Evolutionary conservation across 2,797 vertebrate species (phyloP).

Genomic region (Falco biarmicus): DNA sequence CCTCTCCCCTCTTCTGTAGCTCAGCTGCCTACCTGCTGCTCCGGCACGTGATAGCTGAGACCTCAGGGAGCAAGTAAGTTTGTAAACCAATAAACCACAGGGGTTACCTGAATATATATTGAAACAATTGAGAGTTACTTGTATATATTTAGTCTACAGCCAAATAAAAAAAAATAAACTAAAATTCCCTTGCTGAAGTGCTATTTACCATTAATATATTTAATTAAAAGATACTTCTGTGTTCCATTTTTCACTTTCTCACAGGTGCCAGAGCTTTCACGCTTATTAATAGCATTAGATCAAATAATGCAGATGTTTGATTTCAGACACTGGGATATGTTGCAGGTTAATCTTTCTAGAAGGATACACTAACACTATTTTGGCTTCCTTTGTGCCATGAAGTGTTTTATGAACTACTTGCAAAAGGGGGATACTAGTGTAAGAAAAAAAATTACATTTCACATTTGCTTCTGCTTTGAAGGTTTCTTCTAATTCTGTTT

Average conservation of each 20-base stretch:
- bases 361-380: constrained; percentile 1
- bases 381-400: not conserved
- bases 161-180: constrained; percentile 46
- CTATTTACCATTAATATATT: constrained; percentile 58
- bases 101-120: not conserved
- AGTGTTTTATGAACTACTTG: not conserved
- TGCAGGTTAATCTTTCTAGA: constrained; percentile 52
- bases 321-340: constrained; percentile 20
- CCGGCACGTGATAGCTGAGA: not conserved
- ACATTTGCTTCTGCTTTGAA: not conserved
- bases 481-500: not conserved
- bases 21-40: not conserved
- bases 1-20: not conserved
- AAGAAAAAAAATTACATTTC: not conserved
- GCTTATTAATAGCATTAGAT: constrained; percentile 65
- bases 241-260: constrained; percentile 61
- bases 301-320: constrained; percentile 60
- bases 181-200: constrained; percentile 28
- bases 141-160: constrained; percentile 26
- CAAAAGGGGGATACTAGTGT: not conserved
- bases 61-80: not conserved
- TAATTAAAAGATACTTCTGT: constrained; percentile 66
- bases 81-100: constrained; percentile 21
- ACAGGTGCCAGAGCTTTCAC: constrained; percentile 60
- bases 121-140: constrained; percentile 45